Percentiles rank a stretch among this genome's conserved stretches.
phyloP scores from a whole-genome alignment of 2,797 vertebrate genomes.

The Falco cherrug region DNA sequence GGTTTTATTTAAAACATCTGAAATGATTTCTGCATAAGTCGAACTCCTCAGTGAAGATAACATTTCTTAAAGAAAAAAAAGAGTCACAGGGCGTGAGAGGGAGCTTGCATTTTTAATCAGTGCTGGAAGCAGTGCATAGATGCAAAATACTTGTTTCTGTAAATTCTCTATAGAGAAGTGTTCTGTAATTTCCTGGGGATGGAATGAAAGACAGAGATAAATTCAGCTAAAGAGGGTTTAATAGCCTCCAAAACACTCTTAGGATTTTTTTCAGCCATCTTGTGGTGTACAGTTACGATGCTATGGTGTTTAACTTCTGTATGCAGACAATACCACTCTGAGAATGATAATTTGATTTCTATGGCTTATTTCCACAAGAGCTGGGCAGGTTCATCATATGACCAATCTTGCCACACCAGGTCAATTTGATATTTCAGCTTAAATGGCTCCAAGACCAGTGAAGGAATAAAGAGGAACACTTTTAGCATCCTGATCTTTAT shows the following conservation, averaged over 20 bases:
- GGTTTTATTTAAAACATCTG: background rate
- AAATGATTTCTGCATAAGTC: background rate
- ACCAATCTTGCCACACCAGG: background rate
- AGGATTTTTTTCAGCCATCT: background rate
- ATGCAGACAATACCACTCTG: background rate
- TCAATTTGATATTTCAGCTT: background rate
- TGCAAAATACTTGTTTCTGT: background rate
- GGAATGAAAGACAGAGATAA: background rate
- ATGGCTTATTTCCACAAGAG: background rate
- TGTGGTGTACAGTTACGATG: background rate
- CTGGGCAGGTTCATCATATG: background rate
- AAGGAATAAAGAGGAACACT: background rate
- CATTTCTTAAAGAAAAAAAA: background rate
- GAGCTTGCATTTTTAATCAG: background rate
- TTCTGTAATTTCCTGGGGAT: background rate
- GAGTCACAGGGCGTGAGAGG: accelerated
- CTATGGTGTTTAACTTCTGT: background rate
- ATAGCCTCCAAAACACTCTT: background rate
- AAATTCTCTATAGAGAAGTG: background rate
- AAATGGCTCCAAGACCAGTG: background rate
- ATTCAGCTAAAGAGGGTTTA: background rate
- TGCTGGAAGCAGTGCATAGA: background rate
- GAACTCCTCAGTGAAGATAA: background rate
- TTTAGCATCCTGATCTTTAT: background rate
- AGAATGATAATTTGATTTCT: background rate